A percentile compares a stretch with the other conserved stretches of the same genome.
phyloP scores from a whole-genome alignment of 2,888 invertebrate species.

The Tachystola acroxantha region DNA sequence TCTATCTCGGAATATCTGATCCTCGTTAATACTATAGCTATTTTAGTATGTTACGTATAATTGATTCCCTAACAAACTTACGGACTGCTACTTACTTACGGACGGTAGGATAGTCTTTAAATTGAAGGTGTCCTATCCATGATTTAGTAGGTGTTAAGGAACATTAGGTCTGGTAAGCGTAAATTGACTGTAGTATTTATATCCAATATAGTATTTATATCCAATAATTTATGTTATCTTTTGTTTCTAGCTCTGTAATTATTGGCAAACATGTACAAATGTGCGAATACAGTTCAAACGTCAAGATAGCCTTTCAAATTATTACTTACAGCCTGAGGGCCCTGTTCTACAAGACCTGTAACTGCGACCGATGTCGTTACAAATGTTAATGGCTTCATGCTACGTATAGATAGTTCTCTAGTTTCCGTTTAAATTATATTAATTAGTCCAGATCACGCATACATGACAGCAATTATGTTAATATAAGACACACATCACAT shows the following conservation, averaged over 20 bases:
- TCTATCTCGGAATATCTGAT: slow-evolving; percentile 10
- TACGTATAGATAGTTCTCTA: slow-evolving; percentile 6
- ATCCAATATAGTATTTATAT: neutral
- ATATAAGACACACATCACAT: neutral
- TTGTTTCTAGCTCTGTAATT: slow-evolving; percentile 9
- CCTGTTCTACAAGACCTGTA: slow-evolving; percentile 6
- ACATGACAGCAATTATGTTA: neutral
- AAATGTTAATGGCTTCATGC: slow-evolving; percentile 17
- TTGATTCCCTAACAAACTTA: neutral
- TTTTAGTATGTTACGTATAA: neutral
- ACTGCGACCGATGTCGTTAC: slow-evolving; percentile 14
- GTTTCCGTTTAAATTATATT: slow-evolving; percentile 10
- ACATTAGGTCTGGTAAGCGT: too few relatives aligned
- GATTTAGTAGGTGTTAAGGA: too few relatives aligned
- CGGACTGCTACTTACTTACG: too few relatives aligned
- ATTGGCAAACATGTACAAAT: slow-evolving; percentile 11
- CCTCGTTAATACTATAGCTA: too few relatives aligned
- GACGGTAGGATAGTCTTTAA: too few relatives aligned
- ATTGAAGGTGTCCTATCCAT: too few relatives aligned
- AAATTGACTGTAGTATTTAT: too few relatives aligned
- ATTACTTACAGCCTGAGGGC: slow-evolving; percentile 23
- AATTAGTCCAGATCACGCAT: slow-evolving; percentile 1
- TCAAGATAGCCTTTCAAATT: slow-evolving; percentile 24
- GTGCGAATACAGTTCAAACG: slow-evolving; percentile 7
- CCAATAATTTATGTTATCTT: slow-evolving; percentile 2